A percentile compares a stretch with the other conserved stretches of the same genome.
These are phyloP conservation scores for Takifugu ocellatus DNA, from an alignment of 2,797 vertebrate species.

Conservation along the genomic window DNA sequence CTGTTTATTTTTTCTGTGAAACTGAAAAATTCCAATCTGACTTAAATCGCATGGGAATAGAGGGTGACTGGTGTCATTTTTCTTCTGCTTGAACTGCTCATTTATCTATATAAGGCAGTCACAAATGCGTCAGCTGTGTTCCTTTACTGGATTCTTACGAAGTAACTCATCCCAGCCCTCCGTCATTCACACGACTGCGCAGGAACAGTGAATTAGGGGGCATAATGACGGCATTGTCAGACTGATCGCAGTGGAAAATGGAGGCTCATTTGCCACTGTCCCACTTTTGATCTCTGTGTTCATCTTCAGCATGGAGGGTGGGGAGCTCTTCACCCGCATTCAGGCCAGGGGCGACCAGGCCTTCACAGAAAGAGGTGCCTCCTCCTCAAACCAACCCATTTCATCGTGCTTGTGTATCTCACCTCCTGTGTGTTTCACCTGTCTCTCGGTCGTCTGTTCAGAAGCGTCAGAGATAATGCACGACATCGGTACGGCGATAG, in stretches of 20 bases:
- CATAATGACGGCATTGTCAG: slow-evolving; percentile 51
- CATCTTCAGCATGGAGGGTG: slow-evolving; percentile 75
- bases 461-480: slow-evolving; percentile 94
- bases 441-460: slow-evolving; percentile 42
- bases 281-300: slow-evolving; percentile 49
- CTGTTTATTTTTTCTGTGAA: too few species aligned
- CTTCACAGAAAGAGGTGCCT: slow-evolving; percentile 92
- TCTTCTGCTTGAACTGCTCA: too few species aligned
- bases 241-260: slow-evolving; percentile 11
- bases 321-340: slow-evolving; percentile 93
- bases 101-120: too few species aligned
- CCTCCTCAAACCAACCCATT: background rate
- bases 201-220: slow-evolving; percentile 28
- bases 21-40: too few species aligned
- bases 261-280: slow-evolving; percentile 26
- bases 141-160: background rate
- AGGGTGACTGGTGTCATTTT: too few species aligned
- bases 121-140: too few species aligned
- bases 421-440: background rate
- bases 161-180: slow-evolving; percentile 5
- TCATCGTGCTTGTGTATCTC: background rate
- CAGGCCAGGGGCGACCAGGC: slow-evolving; percentile 94
- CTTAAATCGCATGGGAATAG: too few species aligned
- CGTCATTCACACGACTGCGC: slow-evolving; percentile 12
- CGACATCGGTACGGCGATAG: slow-evolving; percentile 90